These are phyloP conservation scores for Heteromurus nitidus DNA, from an alignment of 2,888 invertebrate species.

Conservation along the genomic window DNA sequence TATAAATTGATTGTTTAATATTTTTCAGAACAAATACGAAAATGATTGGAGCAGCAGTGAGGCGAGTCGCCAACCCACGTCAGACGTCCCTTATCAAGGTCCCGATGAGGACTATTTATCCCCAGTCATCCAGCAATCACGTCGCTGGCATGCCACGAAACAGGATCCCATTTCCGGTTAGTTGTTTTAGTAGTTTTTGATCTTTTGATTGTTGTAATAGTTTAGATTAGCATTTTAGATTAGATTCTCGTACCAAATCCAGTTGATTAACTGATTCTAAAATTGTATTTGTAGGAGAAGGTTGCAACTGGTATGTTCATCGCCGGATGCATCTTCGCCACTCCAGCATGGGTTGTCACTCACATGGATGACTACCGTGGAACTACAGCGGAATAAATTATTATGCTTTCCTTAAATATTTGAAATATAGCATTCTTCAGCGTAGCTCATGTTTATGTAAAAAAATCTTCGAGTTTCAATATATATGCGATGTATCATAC, in stretches of 20 bases:
- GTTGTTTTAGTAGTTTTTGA: background rate
- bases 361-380: slow-evolving; percentile 73
- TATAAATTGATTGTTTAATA: background rate
- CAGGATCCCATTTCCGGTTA: slow-evolving; percentile 68
- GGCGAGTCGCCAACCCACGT: slow-evolving; percentile 33
- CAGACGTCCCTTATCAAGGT: slow-evolving; percentile 38
- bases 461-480: slow-evolving; percentile 3
- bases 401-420: background rate
- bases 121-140: slow-evolving; percentile 67
- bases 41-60: slow-evolving; percentile 61
- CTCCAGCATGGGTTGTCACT: slow-evolving; percentile 72
- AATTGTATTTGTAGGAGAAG: slow-evolving; percentile 69
- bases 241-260: too few species aligned
- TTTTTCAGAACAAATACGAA: background rate
- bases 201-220: background rate
- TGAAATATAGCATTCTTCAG: background rate
- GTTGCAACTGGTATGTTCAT: slow-evolving; percentile 64
- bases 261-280: background rate
- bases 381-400: slow-evolving; percentile 19
- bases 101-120: slow-evolving; percentile 68
- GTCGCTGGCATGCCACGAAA: slow-evolving; percentile 67
- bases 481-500: background rate
- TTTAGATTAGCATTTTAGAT: background rate
- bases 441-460: background rate
- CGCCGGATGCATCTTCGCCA: slow-evolving; percentile 57